phyloP scores from a whole-genome alignment of 2,113 vertebrate genomes.

The Barnardius zonarius region DNA sequence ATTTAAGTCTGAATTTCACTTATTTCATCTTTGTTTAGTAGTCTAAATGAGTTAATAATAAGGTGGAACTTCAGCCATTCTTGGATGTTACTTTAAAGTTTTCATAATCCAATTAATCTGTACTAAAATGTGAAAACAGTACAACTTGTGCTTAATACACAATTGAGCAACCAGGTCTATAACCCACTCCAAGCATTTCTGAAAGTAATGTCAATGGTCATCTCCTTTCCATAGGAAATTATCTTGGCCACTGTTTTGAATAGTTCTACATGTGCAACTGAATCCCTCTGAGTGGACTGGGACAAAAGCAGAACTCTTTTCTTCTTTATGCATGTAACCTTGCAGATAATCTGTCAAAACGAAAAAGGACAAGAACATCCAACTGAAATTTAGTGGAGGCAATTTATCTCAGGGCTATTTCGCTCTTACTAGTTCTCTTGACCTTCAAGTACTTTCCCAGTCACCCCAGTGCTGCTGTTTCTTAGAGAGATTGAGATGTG shows the following conservation, averaged over 20 bases:
- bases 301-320: background rate
- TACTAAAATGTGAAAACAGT: background rate
- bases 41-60: conserved; percentile 20
- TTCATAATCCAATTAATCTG: conserved; percentile 4
- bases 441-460: background rate
- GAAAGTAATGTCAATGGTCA: background rate
- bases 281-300: background rate
- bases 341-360: background rate
- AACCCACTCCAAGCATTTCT: background rate
- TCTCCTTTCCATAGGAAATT: background rate
- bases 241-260: background rate
- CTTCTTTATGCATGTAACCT: background rate
- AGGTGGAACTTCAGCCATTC: background rate
- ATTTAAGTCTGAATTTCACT: conserved; percentile 39
- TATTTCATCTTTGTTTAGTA: conserved; percentile 35
- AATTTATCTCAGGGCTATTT: background rate
- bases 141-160: background rate
- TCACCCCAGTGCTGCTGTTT: background rate
- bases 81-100: conserved; percentile 11
- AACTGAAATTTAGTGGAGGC: background rate
- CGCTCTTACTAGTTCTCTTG: background rate
- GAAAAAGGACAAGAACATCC: background rate
- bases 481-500: background rate
- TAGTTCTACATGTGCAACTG: background rate
- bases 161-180: background rate